Percentiles rank a stretch among this genome's conserved stretches.
These are phyloP conservation scores for Phylloscopus whistleri DNA, from an alignment of 2,113 vertebrate species.

Conservation along the genomic window DNA sequence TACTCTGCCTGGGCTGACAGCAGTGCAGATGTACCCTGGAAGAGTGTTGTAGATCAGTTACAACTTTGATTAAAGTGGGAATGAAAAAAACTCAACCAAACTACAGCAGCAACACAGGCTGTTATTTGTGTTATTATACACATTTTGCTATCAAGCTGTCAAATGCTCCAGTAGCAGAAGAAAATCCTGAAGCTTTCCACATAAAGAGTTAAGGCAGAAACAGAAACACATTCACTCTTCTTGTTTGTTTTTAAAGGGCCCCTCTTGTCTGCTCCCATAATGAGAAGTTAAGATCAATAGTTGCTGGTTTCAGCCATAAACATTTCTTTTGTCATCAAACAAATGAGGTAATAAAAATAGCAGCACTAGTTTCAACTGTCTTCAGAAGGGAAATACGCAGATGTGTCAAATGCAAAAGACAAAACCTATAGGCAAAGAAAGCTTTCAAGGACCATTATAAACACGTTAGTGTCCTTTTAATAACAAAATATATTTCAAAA, in stretches of 20 bases:
- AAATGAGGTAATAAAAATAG: slow-evolving; percentile 31
- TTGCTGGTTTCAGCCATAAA: slow-evolving; percentile 29
- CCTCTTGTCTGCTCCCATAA: not conserved
- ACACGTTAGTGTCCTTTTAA: not conserved
- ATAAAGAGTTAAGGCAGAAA: slow-evolving; percentile 38
- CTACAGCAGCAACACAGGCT: slow-evolving; percentile 22
- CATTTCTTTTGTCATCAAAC: not conserved
- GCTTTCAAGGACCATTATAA: not conserved
- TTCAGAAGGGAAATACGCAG: not conserved
- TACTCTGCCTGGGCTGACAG: not conserved
- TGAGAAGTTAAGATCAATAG: slow-evolving; percentile 29
- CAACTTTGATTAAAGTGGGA: not conserved
- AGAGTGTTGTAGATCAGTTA: not conserved
- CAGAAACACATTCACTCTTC: not conserved
- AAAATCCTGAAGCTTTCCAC: not conserved
- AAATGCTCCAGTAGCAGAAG: slow-evolving; percentile 11
- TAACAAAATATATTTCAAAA: not conserved
- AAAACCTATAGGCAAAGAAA: not conserved
- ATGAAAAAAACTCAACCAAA: not conserved
- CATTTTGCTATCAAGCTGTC: slow-evolving; percentile 48
- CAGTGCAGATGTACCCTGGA: not conserved
- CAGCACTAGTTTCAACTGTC: not conserved
- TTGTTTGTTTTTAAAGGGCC: slow-evolving; percentile 6
- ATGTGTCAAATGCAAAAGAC: not conserved
- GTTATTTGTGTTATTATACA: slow-evolving; percentile 46